Evolutionary conservation across 2,797 vertebrate species (phyloP).

Genomic region (Peromyscus eremicus): DNA sequence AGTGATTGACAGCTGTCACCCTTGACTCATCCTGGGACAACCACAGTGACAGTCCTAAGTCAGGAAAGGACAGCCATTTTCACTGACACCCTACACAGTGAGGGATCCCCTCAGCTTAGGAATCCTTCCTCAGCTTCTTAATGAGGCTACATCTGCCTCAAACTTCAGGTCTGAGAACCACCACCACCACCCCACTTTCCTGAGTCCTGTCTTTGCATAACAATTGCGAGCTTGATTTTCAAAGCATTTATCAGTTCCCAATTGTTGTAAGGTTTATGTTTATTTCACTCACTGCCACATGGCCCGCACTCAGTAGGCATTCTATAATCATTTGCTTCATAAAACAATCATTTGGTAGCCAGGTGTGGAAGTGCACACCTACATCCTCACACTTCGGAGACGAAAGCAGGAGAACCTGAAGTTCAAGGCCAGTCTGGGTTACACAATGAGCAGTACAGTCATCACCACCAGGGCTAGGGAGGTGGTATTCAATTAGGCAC

Average conservation of each 20-base stretch:
- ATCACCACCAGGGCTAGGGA: not conserved
- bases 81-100: not conserved
- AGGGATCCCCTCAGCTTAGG: not conserved
- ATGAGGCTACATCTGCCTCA: not conserved
- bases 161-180: not conserved
- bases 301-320: not conserved
- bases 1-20: not conserved
- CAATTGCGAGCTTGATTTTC: not conserved
- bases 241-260: not conserved
- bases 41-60: accelerated
- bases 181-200: not conserved
- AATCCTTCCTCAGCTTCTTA: no score
- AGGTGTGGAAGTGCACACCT: not conserved
- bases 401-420: not conserved
- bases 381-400: not conserved
- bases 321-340: not conserved
- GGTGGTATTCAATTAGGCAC: not conserved
- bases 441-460: not conserved
- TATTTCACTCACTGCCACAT: not conserved
- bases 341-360: not conserved
- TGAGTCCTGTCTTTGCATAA: not conserved
- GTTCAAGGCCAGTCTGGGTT: not conserved
- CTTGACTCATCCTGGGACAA: not conserved
- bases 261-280: not conserved
- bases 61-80: not conserved